These are phyloP conservation scores for Ormyrus rosae DNA, from an alignment of 2,888 invertebrate species.

Conservation along the genomic window DNA sequence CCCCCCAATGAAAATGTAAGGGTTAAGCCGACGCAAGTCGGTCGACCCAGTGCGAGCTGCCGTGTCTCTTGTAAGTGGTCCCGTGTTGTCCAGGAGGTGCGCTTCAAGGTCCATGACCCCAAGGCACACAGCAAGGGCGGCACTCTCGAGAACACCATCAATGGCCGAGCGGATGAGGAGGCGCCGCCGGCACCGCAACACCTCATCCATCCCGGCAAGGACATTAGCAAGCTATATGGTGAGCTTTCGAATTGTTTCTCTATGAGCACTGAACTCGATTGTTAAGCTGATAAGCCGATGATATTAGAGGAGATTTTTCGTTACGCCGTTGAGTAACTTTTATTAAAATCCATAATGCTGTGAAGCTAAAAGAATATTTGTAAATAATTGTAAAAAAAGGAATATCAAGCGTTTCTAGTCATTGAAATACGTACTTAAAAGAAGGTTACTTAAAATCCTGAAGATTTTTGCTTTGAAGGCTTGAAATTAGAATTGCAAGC, in stretches of 20 bases:
- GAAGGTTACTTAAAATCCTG: slow-evolving; percentile 43
- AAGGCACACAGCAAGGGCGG: slow-evolving; percentile 96
- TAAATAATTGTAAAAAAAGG: not conserved
- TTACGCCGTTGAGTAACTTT: not conserved
- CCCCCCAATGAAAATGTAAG: slow-evolving; percentile 60
- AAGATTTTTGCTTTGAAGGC: slow-evolving; percentile 16
- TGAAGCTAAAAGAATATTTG: no score
- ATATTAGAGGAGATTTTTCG: not conserved
- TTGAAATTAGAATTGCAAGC: slow-evolving; percentile 15
- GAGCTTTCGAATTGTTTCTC: slow-evolving; percentile 53
- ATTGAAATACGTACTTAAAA: slow-evolving; percentile 1
- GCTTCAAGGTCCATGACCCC: slow-evolving; percentile 95
- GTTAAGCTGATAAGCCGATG: no score
- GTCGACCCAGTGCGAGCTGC: slow-evolving; percentile 72
- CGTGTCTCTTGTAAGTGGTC: slow-evolving; percentile 78
- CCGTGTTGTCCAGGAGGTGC: slow-evolving; percentile 89
- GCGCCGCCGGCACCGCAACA: slow-evolving; percentile 84
- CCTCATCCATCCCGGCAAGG: slow-evolving; percentile 92
- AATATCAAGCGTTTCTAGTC: slow-evolving; percentile 30
- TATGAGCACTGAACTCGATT: no score
- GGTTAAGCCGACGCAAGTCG: slow-evolving; percentile 60
- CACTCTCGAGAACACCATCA: slow-evolving; percentile 93
- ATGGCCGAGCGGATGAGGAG: slow-evolving; percentile 83
- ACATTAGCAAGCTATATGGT: slow-evolving; percentile 92
- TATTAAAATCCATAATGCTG: no score